Base-by-base conservation (phyloP, 2,113 vertebrate species). In the Alligator sinensis region DNA sequence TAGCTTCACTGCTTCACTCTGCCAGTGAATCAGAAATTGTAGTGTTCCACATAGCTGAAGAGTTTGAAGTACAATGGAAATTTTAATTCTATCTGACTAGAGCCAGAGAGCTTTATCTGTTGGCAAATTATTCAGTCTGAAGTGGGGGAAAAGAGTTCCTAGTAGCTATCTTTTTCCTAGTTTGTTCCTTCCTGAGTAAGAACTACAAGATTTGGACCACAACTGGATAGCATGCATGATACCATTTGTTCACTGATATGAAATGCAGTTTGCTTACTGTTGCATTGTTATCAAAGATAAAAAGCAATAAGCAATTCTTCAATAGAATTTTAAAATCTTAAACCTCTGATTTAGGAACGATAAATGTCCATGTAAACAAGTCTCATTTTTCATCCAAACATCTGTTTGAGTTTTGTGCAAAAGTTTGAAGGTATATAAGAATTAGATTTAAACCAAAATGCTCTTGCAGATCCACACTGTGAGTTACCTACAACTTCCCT, bases 221-320 rank as follows among this genome's bases (percentile, higher is more conserved):
- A 95, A 91, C n/a, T 88, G 76, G 61, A 80, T 92, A 90, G 93
- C 64, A 88, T 66, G 4, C n/a, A 93, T 74, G 84, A 91, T 91
- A n/a, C 34, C 86, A 58, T 93, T 95, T 92, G 76, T 92, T 93
- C 85, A 76, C 80, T 86, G 79, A 85, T 84, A 92, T 91, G 78
- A 79, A 96, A 94, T 93, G 77, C 63, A 62, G 55, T 96, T 96
- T 92, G 66, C 84, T 94, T 66, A 28, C 62, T 90, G 47, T 81
- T 92, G 0, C 95, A 96, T 93, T 93, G 88, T 96, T 94, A 90
- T 85, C 28, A 94, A 83, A 38, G 57, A 88, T 87, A 95, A 96
- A 82, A 59, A 88, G 83, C 85, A 94, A 82, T 96, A 96, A 93
- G 76, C 85, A 88, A 84, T 94, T 84, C 34, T 74, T 74, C 70